Evolutionary conservation across 2,113 vertebrate genomes (phyloP).

Genomic region (western clawed frog (Xenopus tropicalis)): UCB_Xtro_10.0 CM004443.2:181515501-181516000

Average conservation of each 20-base stretch:
- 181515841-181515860: slow-evolving; percentile 5
- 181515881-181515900: no score
- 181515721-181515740: background rate
- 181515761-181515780: slow-evolving; percentile 13
- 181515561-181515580: background rate
- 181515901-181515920: no score
- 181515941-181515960: no score
- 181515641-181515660: background rate
- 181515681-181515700: background rate
- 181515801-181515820: slow-evolving; percentile 10
- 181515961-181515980: no score
- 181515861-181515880: background rate
- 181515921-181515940: no score
- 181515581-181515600: slow-evolving; percentile 6
- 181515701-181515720: background rate
- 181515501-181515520: no score
- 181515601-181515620: slow-evolving; percentile 14
- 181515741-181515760: background rate
- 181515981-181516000: no score
- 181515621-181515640: background rate
- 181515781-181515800: slow-evolving; percentile 9
- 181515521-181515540: background rate
- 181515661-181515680: slow-evolving; percentile 5
- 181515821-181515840: background rate
- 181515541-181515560: background rate